phyloP scores from a whole-genome alignment of 2,888 invertebrate species.

The Drosophila ustulata region DNA sequence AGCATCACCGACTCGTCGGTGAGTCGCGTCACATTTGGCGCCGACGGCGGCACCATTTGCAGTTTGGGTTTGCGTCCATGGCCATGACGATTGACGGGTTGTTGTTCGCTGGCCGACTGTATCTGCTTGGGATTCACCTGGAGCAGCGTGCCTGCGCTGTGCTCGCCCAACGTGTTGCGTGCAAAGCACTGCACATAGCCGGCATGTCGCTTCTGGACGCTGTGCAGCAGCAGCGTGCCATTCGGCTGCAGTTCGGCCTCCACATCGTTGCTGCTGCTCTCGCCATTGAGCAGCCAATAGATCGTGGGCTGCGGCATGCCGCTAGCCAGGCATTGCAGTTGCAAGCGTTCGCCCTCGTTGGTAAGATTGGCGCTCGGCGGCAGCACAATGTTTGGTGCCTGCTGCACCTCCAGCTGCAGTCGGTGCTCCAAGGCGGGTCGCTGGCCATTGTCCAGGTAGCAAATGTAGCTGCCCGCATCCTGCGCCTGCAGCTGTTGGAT shows the following conservation, averaged over 20 bases:
- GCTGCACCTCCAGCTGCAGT: slow-evolving; percentile 85
- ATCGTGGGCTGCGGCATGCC: slow-evolving; percentile 91
- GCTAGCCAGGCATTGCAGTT: slow-evolving; percentile 86
- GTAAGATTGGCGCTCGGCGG: slow-evolving; percentile 82
- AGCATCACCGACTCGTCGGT: slow-evolving; percentile 97
- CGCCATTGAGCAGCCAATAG: slow-evolving; percentile 94
- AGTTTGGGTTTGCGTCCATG: slow-evolving; percentile 83
- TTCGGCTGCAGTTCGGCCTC: slow-evolving; percentile 85
- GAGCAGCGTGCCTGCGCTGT: slow-evolving; percentile 86
- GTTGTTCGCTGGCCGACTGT: slow-evolving; percentile 73
- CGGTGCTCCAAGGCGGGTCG: slow-evolving; percentile 86
- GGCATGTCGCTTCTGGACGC: slow-evolving; percentile 92
- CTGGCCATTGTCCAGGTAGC: slow-evolving; percentile 88
- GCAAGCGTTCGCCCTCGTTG: slow-evolving; percentile 85
- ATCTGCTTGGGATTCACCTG: slow-evolving; percentile 92
- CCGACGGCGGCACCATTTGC: slow-evolving; percentile 93
- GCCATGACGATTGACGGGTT: slow-evolving; percentile 18
- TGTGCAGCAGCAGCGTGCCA: slow-evolving; percentile 87
- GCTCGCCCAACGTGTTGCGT: slow-evolving; percentile 90
- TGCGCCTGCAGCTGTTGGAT: slow-evolving; percentile 86
- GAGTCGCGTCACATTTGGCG: slow-evolving; percentile 93
- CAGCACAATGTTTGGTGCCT: slow-evolving; percentile 84
- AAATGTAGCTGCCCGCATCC: slow-evolving; percentile 91
- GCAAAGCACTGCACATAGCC: slow-evolving; percentile 96
- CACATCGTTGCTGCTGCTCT: slow-evolving; percentile 87